phyloP scores from a whole-genome alignment of 53 echinoderm and acorn worm genomes.

The Apostichopus leukothele region DNA sequence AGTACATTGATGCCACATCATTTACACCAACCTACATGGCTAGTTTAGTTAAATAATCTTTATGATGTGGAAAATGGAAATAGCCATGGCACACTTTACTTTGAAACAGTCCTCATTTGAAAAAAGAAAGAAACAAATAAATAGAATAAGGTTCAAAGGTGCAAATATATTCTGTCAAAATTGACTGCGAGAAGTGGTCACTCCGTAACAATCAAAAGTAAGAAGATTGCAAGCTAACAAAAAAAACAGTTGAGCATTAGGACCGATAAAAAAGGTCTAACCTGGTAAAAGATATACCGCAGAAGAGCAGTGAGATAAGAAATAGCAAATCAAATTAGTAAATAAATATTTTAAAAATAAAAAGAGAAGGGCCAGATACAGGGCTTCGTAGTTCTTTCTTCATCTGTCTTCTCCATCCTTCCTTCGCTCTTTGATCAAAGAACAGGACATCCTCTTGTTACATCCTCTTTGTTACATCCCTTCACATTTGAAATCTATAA shows the following conservation, averaged over 20 bases:
- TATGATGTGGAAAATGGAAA: neutral
- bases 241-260: neutral
- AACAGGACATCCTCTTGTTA: neutral
- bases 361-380: conserved; percentile 14
- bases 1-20: too few species aligned
- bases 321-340: conserved; percentile 14
- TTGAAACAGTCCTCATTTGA: neutral
- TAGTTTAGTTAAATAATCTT: neutral
- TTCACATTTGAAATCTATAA: neutral
- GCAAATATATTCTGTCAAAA: neutral
- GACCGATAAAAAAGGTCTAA: neutral
- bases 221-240: neutral
- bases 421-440: neutral
- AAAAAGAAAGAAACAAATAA: neutral
- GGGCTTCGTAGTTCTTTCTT: neutral
- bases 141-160: neutral
- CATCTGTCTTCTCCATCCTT: neutral
- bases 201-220: neutral
- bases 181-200: neutral
- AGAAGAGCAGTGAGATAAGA: neutral
- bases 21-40: too few species aligned
- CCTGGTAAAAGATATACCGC: neutral
- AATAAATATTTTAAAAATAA: conserved; percentile 11
- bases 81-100: neutral
- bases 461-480: neutral